Evolutionary conservation across 2,797 vertebrate species (phyloP).

Genomic region (Semaprochilodus insignis): DNA sequence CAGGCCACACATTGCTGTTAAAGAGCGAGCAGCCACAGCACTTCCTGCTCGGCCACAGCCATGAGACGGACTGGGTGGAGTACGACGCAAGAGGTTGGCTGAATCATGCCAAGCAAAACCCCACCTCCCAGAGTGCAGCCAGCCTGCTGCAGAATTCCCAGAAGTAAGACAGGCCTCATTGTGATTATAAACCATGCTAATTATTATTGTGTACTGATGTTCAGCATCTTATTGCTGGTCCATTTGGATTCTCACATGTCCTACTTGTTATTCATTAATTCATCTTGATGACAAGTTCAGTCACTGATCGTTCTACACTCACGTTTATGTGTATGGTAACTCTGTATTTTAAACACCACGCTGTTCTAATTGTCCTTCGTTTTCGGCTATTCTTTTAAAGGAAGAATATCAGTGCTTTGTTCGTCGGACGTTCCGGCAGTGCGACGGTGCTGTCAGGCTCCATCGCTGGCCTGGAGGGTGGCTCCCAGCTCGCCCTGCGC

Average conservation of each 20-base stretch:
- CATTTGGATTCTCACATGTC: too few species aligned
- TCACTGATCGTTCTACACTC: too few species aligned
- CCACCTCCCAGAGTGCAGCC: slow-evolving; percentile 84
- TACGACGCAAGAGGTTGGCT: slow-evolving; percentile 90
- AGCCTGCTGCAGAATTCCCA: slow-evolving; percentile 93
- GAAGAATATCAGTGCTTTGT: slow-evolving; percentile 92
- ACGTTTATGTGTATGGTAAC: too few species aligned
- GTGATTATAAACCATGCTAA: too few species aligned
- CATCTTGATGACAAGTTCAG: too few species aligned
- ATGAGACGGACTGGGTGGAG: slow-evolving; percentile 96
- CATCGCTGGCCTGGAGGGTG: slow-evolving; percentile 91
- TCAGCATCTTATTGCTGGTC: neutral
- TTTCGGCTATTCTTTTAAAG: slow-evolving; percentile 67
- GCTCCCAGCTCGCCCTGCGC: slow-evolving; percentile 90
- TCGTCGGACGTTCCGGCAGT: slow-evolving; percentile 83
- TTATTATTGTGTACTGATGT: neutral
- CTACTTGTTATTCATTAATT: too few species aligned
- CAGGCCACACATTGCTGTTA: slow-evolving; percentile 88
- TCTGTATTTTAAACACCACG: too few species aligned
- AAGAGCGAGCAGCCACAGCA: slow-evolving; percentile 88
- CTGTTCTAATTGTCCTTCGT: too few species aligned
- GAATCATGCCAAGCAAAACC: slow-evolving; percentile 90
- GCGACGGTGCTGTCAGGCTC: slow-evolving; percentile 89
- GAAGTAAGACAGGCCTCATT: slow-evolving; percentile 81
- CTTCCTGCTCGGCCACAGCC: slow-evolving; percentile 94